phyloP scores from a whole-genome alignment of 2,113 vertebrate species.

The Elanus axillaris region DNA sequence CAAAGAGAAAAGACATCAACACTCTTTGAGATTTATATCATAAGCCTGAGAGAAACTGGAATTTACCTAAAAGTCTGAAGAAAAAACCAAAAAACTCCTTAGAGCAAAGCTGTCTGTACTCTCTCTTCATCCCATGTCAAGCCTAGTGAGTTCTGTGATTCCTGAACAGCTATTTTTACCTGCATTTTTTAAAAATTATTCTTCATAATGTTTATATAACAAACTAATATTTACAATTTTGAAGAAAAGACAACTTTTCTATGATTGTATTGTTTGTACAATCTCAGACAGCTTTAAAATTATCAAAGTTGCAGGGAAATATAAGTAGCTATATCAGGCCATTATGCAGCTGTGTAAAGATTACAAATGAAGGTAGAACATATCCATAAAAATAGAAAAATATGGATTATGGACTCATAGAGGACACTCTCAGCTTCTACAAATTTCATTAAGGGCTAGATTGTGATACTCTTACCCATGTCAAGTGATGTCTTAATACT shows the following conservation, averaged over 20 bases:
- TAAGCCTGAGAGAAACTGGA: neutral
- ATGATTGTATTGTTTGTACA: neutral
- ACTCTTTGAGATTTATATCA: neutral
- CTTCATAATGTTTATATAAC: neutral
- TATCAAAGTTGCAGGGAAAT: neutral
- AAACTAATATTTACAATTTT: neutral
- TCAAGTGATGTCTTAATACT: constrained; percentile 11
- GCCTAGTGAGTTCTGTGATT: neutral
- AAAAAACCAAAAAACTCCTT: neutral
- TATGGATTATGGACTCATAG: neutral
- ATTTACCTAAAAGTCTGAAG: neutral
- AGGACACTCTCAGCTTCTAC: neutral
- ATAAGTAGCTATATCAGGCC: neutral
- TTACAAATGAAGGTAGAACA: neutral
- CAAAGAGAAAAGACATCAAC: neutral
- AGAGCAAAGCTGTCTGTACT: neutral
- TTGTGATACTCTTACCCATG: neutral
- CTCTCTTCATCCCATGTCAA: neutral
- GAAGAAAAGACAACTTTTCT: neutral
- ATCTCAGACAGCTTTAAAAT: neutral
- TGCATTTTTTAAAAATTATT: neutral
- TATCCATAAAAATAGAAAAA: neutral
- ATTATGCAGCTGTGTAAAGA: neutral
- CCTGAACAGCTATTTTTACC: neutral
- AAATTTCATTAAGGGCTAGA: neutral